Base-by-base conservation (phyloP, 2,113 vertebrate species). In the Petrocephalus zakoni region DNA sequence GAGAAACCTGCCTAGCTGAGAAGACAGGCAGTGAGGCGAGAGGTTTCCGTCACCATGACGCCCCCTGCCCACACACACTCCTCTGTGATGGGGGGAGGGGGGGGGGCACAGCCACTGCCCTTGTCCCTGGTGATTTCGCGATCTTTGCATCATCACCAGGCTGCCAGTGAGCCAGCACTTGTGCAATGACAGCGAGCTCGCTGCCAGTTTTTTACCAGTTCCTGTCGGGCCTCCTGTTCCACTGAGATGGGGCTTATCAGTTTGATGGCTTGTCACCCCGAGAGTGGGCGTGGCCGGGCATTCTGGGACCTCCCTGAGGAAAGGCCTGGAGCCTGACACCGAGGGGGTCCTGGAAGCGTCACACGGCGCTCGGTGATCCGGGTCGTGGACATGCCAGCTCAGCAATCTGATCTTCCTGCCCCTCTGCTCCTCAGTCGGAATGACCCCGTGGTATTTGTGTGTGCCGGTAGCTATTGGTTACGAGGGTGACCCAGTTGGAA, bases 111-210 rank as follows among this genome's bases (percentile, higher is more conserved):
- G 91, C 72, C 91, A 85, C 82, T 90, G 88, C 90, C 88, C 92
- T 89, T 89, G 90, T 91, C 92, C 87, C 83, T 68, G 86, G 88
- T 58, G 29, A 61, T 90, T 78, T 91, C 90, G 91, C 91, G 88
- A 90, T 95, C 92, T 93, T 61, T 92, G 88, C 89, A 49, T 88
- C 82, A 87, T 87, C 13, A 68, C 94, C 92, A 90, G 93, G 82
- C 92, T 92, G 93, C 95, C 93, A 91, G 95, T 95, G 92, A 96
- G 93, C 95, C 68, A 22, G 68, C 56, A 72, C 51, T 78, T 34
- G 25, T 47, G 93, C 91, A 89, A 86, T 11, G 87, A 88, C 92
- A 25, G 90, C 92, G 89, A 88, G 89, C 88, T 85, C 91, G 91
- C 92, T 89, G 93, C 91, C 9, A 10, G 93, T 68, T 37, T 75